Percentiles rank a stretch among this genome's conserved stretches.
Conservation (phyloP, 2,888 invertebrate genomes). For the Tupiocoris notatus region DNA sequence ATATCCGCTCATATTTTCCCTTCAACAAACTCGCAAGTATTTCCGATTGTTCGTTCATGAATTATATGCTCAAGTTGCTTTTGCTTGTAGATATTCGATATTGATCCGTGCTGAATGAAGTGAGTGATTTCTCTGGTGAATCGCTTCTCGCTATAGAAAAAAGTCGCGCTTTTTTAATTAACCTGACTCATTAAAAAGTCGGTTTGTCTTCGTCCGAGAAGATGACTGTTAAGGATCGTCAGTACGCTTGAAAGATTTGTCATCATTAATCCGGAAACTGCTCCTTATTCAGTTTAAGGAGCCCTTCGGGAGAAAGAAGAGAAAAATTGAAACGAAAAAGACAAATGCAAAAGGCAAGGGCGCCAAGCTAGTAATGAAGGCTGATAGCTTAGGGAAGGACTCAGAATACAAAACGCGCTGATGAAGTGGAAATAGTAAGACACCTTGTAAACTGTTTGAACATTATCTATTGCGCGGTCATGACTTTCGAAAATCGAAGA, state of each 20-base stretch:
- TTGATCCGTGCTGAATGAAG: no score
- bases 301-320: not conserved
- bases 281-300: constrained; percentile 13
- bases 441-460: no score
- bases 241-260: constrained; percentile 24
- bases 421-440: constrained; percentile 26
- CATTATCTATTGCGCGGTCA: no score
- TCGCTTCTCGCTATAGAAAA: not conserved
- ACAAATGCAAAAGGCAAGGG: constrained; percentile 12
- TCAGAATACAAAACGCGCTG: constrained; percentile 7
- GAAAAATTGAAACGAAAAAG: constrained; percentile 1
- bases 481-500: no score
- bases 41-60: no score
- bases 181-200: constrained; percentile 9
- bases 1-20: no score
- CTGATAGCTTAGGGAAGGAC: constrained; percentile 6
- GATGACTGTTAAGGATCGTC: constrained; percentile 9
- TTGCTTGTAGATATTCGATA: no score
- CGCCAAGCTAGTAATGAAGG: not conserved
- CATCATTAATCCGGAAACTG: constrained; percentile 20
- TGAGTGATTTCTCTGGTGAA: no score
- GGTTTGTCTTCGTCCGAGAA: constrained; percentile 3
- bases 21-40: no score
- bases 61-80: no score
- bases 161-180: not conserved